Evolutionary conservation across 37 sponge, comb jelly and placozoan species (phyloP), one percentile per base, ranked within the genome.

Genomic region (Lycopodina hypogea): DNA sequence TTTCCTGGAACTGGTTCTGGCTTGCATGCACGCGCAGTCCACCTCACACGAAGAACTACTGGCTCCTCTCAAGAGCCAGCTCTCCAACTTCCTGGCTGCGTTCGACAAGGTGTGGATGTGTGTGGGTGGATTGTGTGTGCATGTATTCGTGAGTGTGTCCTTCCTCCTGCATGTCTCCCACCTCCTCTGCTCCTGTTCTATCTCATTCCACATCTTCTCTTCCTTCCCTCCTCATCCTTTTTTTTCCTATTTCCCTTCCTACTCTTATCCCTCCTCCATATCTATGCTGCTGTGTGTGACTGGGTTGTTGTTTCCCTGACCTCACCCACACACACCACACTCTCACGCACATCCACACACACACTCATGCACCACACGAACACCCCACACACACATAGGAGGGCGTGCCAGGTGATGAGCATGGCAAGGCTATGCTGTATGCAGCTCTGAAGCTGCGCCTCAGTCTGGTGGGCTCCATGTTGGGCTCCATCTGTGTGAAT

Each of bases 1-100:
- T 3, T 94, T 94, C 68, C 79, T 94, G 45, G 91, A 94, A 68
- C 82, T 94, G 64, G 91, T 94, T 0, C 81, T 94, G 14, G 91
- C 91, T 11, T 94, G 94, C 71, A 90, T 94, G 90, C 60, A 88
- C 39, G 79, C 88, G 39, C 88, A 90, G 68, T 58, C 72, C 57
- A 77, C 76, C 15, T 81, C 84, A 15, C 94, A 87, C 38, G 88
- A 87, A 38, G 88, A 87, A 42, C 78, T 87, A 55, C 68, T 94
- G 23, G 82, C 57, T n/a, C 94, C 94, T 23, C 79, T 94, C 66
- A 86, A 87, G 76, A 78, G 72, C 69, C 94, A 94, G 75, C 78
- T 94, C 28, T 60, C 74, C 0, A 90, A 80, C 41, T 94, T 94
- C 63, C 77, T 87, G 21, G 41, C 69, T 75, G 85, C 89, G 45